Percentiles rank a stretch among this genome's conserved stretches.
Conservation (phyloP, 2,888 invertebrate species). For the Macroteleia sp. region DNA sequence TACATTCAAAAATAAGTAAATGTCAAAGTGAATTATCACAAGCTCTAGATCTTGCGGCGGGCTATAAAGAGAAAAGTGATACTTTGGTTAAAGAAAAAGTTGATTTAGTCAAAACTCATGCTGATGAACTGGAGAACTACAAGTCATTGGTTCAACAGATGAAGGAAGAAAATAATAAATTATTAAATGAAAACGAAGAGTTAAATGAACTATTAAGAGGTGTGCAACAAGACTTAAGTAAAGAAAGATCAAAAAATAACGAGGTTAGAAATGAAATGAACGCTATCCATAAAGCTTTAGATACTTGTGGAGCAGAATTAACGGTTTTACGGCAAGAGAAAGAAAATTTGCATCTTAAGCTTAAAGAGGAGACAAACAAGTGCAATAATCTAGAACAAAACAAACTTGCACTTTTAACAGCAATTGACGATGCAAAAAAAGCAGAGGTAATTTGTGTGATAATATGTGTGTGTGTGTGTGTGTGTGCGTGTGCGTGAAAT, state of each 20-base stretch:
- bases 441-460: conserved; percentile 75
- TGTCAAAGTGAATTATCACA: conserved; percentile 90
- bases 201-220: conserved; percentile 74
- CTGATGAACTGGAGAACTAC: conserved; percentile 79
- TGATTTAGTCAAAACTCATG: conserved; percentile 76
- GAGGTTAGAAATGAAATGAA: conserved; percentile 80
- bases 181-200: conserved; percentile 74
- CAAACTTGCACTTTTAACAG: conserved; percentile 85
- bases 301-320: conserved; percentile 82
- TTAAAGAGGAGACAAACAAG: conserved; percentile 85
- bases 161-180: conserved; percentile 74
- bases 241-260: conserved; percentile 75
- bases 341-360: conserved; percentile 85
- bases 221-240: conserved; percentile 79
- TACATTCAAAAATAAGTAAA: conserved; percentile 85
- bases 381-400: conserved; percentile 85
- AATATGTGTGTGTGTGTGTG: too few species aligned
- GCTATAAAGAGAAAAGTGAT: conserved; percentile 82
- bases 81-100: conserved; percentile 77
- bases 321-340: conserved; percentile 84
- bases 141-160: conserved; percentile 76
- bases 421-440: conserved; percentile 85
- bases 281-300: conserved; percentile 80
- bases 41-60: conserved; percentile 87
- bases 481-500: too few species aligned